These are phyloP conservation scores for Grus americana DNA, from an alignment of 2,113 vertebrate species.

Conservation along the genomic window DNA sequence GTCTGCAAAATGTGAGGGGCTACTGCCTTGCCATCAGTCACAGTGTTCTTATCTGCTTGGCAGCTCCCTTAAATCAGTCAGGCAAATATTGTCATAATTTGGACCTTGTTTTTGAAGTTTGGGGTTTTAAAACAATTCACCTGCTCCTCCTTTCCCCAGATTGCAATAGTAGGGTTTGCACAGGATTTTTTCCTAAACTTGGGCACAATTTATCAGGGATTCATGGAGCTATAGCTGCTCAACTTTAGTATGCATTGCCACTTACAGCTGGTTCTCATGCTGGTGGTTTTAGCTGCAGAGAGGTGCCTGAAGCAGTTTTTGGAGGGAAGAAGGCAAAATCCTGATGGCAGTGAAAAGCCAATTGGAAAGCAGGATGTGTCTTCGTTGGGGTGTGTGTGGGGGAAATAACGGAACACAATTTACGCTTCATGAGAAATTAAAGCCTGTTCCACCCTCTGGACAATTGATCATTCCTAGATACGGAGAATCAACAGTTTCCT, in stretches of 20 bases:
- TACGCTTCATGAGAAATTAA: constrained; percentile 31
- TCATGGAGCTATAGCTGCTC: background rate
- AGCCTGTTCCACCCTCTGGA: constrained; percentile 50
- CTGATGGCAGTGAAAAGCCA: background rate
- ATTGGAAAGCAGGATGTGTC: constrained; percentile 25
- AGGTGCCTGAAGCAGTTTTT: background rate
- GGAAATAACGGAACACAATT: constrained; percentile 5
- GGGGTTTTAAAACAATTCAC: background rate
- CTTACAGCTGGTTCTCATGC: accelerated
- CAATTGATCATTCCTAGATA: constrained; percentile 62
- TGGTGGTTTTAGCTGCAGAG: background rate
- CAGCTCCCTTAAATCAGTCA: background rate
- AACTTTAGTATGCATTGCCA: accelerated
- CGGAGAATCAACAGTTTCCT: constrained; percentile 61
- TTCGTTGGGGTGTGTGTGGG: background rate
- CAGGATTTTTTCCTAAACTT: background rate
- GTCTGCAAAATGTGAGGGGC: accelerated
- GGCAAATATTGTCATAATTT: background rate
- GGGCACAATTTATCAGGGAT: background rate
- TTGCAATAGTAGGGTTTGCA: background rate
- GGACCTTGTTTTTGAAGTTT: background rate
- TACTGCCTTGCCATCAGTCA: background rate
- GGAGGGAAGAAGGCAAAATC: background rate
- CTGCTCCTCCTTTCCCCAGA: background rate
- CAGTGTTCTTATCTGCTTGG: background rate